Conservation (phyloP, 2,113 vertebrate species). For the Fukomys damarensis region DNA sequence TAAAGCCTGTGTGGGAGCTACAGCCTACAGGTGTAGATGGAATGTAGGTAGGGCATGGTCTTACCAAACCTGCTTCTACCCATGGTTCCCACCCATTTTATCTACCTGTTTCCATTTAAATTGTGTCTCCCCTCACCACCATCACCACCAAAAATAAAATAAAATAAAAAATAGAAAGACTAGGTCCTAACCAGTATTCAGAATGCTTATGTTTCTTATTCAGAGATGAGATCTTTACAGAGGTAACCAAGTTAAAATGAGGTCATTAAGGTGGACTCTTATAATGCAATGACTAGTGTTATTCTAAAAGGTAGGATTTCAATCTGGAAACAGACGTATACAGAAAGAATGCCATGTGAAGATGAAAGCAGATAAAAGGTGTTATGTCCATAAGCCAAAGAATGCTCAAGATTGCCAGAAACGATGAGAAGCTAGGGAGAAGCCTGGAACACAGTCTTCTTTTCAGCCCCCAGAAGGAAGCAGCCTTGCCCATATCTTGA, state of each 20-base stretch:
- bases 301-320: background rate
- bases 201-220: background rate
- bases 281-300: background rate
- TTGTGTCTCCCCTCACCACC: background rate
- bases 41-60: background rate
- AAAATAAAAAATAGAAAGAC: background rate
- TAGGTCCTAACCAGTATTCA: background rate
- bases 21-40: background rate
- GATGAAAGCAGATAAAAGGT: background rate
- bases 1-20: background rate
- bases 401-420: background rate
- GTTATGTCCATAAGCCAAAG: background rate
- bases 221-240: background rate
- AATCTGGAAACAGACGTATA: background rate
- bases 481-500: background rate
- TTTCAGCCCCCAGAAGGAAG: no score
- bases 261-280: background rate
- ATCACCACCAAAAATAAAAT: background rate
- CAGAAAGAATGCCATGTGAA: background rate
- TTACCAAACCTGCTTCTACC: background rate
- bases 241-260: background rate
- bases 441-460: background rate
- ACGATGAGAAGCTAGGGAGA: background rate
- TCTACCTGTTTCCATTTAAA: background rate
- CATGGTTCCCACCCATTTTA: background rate